phyloP scores from a whole-genome alignment of 1,140 invertebrate genomes.

The Drosophila teissieri region DNA sequence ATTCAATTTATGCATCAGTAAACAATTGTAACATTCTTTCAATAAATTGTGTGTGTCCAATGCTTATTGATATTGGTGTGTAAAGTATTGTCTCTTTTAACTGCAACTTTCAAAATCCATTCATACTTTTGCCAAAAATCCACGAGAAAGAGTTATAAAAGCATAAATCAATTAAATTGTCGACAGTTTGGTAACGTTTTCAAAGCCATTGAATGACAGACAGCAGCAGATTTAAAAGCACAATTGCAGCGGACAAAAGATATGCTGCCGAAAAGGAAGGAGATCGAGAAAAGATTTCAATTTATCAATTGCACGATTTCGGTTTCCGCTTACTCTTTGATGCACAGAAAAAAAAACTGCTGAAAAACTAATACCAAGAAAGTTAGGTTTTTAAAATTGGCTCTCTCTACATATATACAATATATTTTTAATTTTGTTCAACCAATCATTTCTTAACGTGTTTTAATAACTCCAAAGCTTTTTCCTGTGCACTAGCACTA shows the following conservation, averaged over 20 bases:
- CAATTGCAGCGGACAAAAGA: slow-evolving; percentile 33
- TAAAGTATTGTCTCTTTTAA: slow-evolving; percentile 14
- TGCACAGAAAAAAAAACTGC: background rate
- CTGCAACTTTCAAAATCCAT: slow-evolving; percentile 44
- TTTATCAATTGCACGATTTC: slow-evolving; percentile 70
- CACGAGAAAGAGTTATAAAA: slow-evolving; percentile 28
- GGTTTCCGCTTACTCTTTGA: slow-evolving; percentile 63
- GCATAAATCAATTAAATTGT: slow-evolving; percentile 77
- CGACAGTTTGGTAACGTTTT: slow-evolving; percentile 70
- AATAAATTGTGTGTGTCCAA: slow-evolving; percentile 2
- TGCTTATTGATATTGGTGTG: slow-evolving; percentile 16
- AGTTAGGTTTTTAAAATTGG: no score
- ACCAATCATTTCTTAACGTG: background rate
- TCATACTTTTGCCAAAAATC: slow-evolving; percentile 32
- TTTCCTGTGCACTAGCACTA: background rate
- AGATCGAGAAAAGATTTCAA: slow-evolving; percentile 42
- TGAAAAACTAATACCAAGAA: no score
- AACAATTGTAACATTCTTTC: background rate
- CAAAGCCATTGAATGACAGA: slow-evolving; percentile 18
- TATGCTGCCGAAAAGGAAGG: slow-evolving; percentile 19
- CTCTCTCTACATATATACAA: background rate
- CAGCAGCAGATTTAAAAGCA: slow-evolving; percentile 17
- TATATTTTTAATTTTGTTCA: background rate
- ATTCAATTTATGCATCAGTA: background rate
- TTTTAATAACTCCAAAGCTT: background rate